These are phyloP conservation scores for Terebella lapidaria DNA, from an alignment of 2,888 invertebrate genomes.

Conservation along the genomic window DNA sequence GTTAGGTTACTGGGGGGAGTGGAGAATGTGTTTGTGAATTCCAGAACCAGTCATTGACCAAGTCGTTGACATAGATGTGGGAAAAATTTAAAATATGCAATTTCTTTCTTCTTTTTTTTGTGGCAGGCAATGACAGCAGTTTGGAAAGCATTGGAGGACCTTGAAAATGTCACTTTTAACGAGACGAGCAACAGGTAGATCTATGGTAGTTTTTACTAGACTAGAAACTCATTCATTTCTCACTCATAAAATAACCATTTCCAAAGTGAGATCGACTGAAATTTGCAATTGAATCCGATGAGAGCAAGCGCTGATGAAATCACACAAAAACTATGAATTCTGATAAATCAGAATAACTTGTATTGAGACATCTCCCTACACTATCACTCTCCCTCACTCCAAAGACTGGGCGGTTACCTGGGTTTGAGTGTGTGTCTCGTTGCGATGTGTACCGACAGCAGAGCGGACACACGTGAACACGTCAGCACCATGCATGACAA, in stretches of 20 bases:
- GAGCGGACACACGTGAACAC: slow-evolving; percentile 36
- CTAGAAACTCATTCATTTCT: no score
- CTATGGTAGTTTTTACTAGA: no score
- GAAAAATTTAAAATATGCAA: no score
- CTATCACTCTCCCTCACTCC: no score
- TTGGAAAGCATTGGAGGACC: slow-evolving; percentile 32
- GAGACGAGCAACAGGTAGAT: slow-evolving; percentile 14
- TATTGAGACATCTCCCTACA: no score
- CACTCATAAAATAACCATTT: no score
- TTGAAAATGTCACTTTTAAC: slow-evolving; percentile 32
- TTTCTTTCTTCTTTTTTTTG: slow-evolving; percentile 6
- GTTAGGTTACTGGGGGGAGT: no score
- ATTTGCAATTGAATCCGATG: background rate
- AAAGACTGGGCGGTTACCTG: slow-evolving; percentile 34
- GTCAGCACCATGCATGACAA: slow-evolving; percentile 6
- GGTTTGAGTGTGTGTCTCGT: slow-evolving; percentile 34
- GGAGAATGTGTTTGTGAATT: no score
- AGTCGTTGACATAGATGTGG: no score
- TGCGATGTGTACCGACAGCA: slow-evolving; percentile 36
- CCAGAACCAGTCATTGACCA: no score
- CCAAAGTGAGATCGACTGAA: no score
- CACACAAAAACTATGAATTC: background rate
- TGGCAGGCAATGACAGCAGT: slow-evolving; percentile 29
- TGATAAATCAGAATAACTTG: background rate
- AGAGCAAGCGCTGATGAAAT: background rate